These are phyloP conservation scores for Phyllopteryx taeniolatus DNA, from an alignment of 2,113 vertebrate genomes.

Conservation along the genomic window DNA sequence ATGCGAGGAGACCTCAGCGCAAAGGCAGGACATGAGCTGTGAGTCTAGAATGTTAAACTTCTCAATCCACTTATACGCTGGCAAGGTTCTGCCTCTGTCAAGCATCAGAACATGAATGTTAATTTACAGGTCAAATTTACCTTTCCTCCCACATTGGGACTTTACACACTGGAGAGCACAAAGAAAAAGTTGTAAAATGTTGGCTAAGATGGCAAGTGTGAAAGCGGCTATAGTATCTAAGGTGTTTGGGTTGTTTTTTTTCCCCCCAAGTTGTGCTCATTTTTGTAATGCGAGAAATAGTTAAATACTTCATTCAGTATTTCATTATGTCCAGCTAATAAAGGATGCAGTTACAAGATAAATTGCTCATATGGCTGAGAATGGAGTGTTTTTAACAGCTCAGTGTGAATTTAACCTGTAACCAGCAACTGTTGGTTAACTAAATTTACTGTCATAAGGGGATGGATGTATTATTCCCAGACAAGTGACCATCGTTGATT, in stretches of 20 bases:
- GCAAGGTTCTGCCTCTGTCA: neutral
- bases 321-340: neutral
- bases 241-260: neutral
- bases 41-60: neutral
- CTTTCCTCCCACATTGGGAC: neutral
- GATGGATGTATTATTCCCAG: slow-evolving; percentile 14
- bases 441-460: neutral
- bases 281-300: neutral
- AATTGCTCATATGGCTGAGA: neutral
- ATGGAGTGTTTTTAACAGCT: neutral
- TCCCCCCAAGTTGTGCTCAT: neutral
- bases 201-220: neutral
- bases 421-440: neutral
- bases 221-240: neutral
- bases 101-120: neutral
- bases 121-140: neutral
- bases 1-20: neutral
- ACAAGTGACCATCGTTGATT: neutral
- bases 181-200: neutral
- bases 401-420: neutral
- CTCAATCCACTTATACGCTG: neutral
- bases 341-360: neutral
- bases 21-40: neutral
- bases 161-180: neutral
- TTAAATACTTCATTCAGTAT: neutral